These are phyloP conservation scores for Aegotheles bennettii DNA, from an alignment of 2,113 vertebrate species.

Conservation along the genomic window DNA sequence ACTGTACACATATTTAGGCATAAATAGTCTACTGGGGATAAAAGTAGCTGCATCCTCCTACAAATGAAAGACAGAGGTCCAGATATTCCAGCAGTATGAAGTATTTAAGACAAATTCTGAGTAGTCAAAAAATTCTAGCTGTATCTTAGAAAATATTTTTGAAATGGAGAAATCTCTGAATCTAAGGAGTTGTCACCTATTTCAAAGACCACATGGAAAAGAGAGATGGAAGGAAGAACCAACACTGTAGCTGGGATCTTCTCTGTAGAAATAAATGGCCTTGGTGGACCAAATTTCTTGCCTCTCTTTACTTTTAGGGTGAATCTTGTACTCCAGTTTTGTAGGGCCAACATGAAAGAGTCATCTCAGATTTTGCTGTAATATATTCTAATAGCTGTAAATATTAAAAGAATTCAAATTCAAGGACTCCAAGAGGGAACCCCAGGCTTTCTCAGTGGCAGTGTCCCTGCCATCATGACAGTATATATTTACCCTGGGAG, in stretches of 20 bases:
- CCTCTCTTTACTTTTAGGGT: neutral
- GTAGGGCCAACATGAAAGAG: neutral
- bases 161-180: neutral
- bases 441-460: neutral
- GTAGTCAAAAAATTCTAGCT: neutral
- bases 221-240: neutral
- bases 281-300: neutral
- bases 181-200: neutral
- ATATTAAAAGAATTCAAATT: neutral
- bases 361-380: neutral
- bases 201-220: neutral
- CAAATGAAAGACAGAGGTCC: neutral
- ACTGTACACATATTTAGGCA: neutral
- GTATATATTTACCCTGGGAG: fast-evolving
- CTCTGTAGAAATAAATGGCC: neutral
- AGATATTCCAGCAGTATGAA: neutral
- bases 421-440: neutral
- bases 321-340: neutral
- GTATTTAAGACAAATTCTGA: neutral
- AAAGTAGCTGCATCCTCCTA: neutral
- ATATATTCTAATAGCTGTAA: neutral
- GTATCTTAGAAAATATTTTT: neutral
- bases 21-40: neutral
- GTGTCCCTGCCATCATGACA: neutral
- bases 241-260: neutral